These are phyloP conservation scores for Oreochromis tanganicae DNA, from an alignment of 2,113 vertebrate genomes.

Conservation along the genomic window DNA sequence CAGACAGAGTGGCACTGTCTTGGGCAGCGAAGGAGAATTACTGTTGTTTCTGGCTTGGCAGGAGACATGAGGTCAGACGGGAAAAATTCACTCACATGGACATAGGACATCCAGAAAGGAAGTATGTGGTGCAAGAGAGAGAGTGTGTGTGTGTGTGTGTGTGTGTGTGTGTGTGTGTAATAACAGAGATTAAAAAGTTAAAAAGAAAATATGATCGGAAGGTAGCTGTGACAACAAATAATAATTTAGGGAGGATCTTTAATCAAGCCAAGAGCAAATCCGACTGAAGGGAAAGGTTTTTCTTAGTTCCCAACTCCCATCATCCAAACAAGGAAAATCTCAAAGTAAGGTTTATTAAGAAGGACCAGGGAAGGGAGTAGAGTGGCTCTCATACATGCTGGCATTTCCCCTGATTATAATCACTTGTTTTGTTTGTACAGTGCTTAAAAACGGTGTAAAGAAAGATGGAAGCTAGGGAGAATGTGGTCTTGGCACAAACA, in stretches of 20 bases:
- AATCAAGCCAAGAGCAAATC: conserved; percentile 26
- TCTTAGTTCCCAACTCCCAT: background rate
- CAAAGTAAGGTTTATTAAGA: conserved; percentile 31
- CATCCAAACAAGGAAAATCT: conserved; percentile 41
- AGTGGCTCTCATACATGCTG: conserved; percentile 38
- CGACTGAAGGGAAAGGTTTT: conserved; percentile 20
- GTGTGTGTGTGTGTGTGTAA: background rate
- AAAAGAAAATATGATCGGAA: background rate
- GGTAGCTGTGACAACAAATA: conserved; percentile 16
- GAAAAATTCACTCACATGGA: conserved; percentile 69
- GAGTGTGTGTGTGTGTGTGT: background rate
- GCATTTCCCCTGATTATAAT: conserved; percentile 66
- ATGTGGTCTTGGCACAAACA: background rate
- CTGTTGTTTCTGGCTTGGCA: conserved; percentile 63
- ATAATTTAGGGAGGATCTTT: conserved; percentile 16
- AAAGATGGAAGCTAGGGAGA: background rate
- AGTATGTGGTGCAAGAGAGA: conserved; percentile 5
- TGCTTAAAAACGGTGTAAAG: conserved; percentile 2
- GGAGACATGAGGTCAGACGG: conserved; percentile 70
- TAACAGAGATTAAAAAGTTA: background rate
- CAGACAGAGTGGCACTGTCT: conserved; percentile 60
- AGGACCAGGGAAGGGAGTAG: conserved; percentile 31
- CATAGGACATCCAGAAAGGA: conserved; percentile 46
- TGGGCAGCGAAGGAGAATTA: background rate
- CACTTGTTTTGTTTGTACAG: conserved; percentile 56